phyloP scores from a whole-genome alignment of 2,113 vertebrate species.

The Micronisus gabar region DNA sequence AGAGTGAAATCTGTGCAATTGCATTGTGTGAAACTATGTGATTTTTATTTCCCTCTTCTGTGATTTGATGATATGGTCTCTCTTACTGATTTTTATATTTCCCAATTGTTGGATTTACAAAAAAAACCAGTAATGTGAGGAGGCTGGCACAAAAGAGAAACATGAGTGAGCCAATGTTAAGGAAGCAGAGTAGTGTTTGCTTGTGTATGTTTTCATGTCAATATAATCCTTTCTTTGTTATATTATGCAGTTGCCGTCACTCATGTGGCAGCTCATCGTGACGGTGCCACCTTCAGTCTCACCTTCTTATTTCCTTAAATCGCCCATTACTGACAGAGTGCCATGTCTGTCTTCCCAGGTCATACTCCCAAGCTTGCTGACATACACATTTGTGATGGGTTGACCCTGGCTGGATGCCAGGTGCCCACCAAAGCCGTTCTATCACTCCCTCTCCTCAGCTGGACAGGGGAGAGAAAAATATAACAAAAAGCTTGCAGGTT shows the following conservation, averaged over 20 bases:
- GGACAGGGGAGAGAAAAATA: too few species aligned
- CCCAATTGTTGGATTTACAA: neutral
- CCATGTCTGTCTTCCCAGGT: neutral
- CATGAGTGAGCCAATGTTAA: neutral
- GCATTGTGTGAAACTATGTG: neutral
- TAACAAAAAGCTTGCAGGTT: too few species aligned
- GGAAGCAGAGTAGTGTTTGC: neutral
- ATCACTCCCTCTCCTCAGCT: too few species aligned
- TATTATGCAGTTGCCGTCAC: neutral
- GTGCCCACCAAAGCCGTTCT: too few species aligned
- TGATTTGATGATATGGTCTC: neutral
- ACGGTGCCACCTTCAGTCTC: neutral
- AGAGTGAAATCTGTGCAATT: neutral
- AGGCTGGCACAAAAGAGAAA: neutral
- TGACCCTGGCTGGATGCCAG: too few species aligned
- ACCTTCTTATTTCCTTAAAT: neutral
- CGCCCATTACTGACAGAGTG: neutral
- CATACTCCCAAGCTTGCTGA: neutral
- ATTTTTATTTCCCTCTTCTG: neutral
- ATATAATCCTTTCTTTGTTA: neutral
- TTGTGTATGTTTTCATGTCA: neutral
- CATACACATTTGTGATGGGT: neutral
- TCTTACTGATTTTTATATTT: neutral
- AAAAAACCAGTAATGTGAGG: neutral
- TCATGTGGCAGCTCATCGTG: neutral